A percentile compares a stretch with the other conserved stretches of the same genome.
phyloP scores from a whole-genome alignment of 2,797 vertebrate genomes.

The Pseudochirops corinnae region DNA sequence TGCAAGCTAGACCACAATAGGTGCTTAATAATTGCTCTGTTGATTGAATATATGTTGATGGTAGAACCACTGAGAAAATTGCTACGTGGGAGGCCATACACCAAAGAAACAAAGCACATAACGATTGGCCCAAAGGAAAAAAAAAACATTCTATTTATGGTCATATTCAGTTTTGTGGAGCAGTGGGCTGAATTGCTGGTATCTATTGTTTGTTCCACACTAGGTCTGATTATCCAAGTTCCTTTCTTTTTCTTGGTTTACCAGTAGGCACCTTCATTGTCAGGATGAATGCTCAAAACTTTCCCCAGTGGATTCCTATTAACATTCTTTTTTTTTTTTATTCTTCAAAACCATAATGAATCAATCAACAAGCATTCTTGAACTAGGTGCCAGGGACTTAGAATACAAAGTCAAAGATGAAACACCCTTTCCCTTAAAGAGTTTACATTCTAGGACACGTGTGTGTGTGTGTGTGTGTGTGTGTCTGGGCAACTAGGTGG shows the following conservation, averaged over 20 bases:
- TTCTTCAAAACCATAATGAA: background rate
- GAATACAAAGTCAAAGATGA: background rate
- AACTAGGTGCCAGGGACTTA: background rate
- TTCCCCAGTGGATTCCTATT: background rate
- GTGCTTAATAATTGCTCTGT: background rate
- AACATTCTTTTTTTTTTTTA: background rate
- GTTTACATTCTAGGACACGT: background rate
- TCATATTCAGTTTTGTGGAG: background rate
- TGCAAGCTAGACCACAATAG: background rate
- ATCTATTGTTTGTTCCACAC: background rate
- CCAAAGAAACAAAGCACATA: background rate
- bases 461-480: too few species aligned
- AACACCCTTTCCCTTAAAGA: background rate
- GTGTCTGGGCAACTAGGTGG: too few species aligned
- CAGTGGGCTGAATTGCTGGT: background rate
- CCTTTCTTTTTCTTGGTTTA: background rate
- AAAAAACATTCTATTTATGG: background rate
- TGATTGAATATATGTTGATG: background rate
- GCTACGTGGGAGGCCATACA: background rate
- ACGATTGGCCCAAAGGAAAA: background rate
- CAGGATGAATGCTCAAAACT: background rate
- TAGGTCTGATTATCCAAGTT: background rate
- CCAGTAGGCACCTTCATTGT: background rate
- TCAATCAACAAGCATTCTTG: background rate
- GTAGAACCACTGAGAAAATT: background rate